phyloP scores from a whole-genome alignment of 2,113 vertebrate species.

The Cryptomyrus ogoouensis region DNA sequence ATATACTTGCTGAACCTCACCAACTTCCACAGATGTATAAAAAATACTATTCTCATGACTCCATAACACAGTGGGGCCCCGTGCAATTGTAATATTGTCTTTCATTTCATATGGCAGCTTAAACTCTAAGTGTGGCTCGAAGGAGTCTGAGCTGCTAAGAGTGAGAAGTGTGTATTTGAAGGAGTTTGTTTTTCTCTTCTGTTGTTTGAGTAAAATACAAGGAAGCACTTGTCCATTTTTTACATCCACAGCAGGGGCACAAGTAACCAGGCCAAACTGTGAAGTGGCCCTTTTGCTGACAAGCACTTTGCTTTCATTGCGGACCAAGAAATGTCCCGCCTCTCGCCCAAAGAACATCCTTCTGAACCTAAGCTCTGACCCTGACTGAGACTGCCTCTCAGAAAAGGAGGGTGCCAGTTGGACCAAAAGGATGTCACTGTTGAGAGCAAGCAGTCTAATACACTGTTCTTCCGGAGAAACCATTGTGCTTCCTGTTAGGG shows the following conservation, averaged over 20 bases:
- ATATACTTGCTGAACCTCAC: constrained; percentile 57
- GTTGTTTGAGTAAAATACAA: constrained; percentile 62
- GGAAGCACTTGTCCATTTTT: constrained; percentile 63
- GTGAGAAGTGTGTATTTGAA: constrained; percentile 67
- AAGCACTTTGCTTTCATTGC: constrained; percentile 48
- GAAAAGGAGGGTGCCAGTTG: constrained; percentile 42
- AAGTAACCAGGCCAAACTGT: constrained; percentile 58
- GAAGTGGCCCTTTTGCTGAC: constrained; percentile 41
- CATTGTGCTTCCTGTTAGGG: not conserved
- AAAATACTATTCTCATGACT: constrained; percentile 55
- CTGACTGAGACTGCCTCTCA: constrained; percentile 29
- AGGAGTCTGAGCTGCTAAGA: constrained; percentile 56
- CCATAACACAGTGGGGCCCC: constrained; percentile 80
- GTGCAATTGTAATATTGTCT: constrained; percentile 60
- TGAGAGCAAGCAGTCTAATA: constrained; percentile 50
- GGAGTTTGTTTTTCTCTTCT: constrained; percentile 32
- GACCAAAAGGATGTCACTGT: constrained; percentile 73
- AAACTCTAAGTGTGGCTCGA: constrained; percentile 65
- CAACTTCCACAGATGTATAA: constrained; percentile 54
- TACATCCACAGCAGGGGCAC: constrained; percentile 55
- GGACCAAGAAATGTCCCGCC: constrained; percentile 57
- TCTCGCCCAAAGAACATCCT: constrained; percentile 61
- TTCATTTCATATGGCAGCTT: constrained; percentile 61
- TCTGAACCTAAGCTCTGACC: constrained; percentile 49
- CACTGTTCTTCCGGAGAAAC: constrained; percentile 5